Percentiles rank a stretch among this genome's conserved stretches.
phyloP scores from a whole-genome alignment of 2,113 vertebrate species.

The Probosciger aterrimus region DNA sequence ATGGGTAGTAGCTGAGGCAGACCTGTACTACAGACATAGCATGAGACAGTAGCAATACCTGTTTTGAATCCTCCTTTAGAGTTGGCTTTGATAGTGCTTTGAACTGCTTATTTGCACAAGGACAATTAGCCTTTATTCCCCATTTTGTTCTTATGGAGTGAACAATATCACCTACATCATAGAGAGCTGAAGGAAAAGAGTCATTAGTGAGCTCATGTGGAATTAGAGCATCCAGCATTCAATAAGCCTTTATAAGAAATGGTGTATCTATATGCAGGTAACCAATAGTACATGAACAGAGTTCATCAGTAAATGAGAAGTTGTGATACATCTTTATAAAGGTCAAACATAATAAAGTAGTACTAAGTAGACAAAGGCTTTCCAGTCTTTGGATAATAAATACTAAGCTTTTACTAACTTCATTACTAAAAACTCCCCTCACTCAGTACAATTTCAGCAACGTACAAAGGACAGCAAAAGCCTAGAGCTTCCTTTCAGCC shows the following conservation, averaged over 20 bases:
- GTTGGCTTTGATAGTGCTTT: conserved; percentile 74
- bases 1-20: neutral
- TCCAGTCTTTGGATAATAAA: neutral
- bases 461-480: neutral
- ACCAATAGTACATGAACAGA: neutral
- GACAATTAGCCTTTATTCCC: conserved; percentile 84
- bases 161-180: conserved; percentile 82
- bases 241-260: neutral
- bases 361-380: neutral
- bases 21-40: neutral
- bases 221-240: neutral
- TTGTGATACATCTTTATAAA: neutral
- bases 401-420: neutral
- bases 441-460: neutral
- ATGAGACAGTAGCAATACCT: conserved; percentile 56
- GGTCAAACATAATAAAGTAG: neutral
- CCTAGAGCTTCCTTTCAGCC: neutral
- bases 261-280: neutral
- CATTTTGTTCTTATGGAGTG: conserved; percentile 80
- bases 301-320: neutral
- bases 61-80: conserved; percentile 77
- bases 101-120: conserved; percentile 77
- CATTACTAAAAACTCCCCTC: neutral
- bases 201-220: neutral
- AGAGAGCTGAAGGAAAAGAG: conserved; percentile 72